These are phyloP conservation scores for Dissostichus mawsoni DNA, from an alignment of 2,113 vertebrate species.

Conservation along the genomic window DNA sequence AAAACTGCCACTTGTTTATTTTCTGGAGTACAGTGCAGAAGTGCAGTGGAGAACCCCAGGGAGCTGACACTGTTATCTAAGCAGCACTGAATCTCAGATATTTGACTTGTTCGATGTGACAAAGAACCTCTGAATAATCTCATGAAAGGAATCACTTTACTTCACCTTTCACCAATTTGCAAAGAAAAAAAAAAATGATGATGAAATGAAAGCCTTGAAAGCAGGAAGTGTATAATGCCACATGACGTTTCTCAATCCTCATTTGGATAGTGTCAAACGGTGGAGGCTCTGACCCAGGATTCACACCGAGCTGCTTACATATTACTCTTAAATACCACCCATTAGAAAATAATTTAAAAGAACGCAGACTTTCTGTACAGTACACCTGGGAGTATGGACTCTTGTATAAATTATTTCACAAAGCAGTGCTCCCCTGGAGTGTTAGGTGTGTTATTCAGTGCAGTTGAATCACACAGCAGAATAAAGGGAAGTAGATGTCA, in stretches of 20 bases:
- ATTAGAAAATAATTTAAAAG: background rate
- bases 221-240: background rate
- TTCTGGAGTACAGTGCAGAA: conserved; percentile 22
- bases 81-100: conserved; percentile 5
- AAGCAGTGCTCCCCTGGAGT: background rate
- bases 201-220: conserved; percentile 20
- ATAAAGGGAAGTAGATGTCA: background rate
- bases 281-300: background rate
- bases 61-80: conserved; percentile 11
- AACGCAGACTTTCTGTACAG: background rate
- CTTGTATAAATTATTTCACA: background rate
- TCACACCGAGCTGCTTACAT: background rate
- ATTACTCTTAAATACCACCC: background rate
- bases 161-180: too few relatives aligned
- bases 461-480: background rate
- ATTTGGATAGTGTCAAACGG: background rate
- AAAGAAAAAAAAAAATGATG: too few relatives aligned
- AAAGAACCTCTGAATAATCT: conserved; percentile 1
- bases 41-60: conserved; percentile 11
- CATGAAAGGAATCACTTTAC: background rate
- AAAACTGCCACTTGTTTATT: conserved; percentile 26
- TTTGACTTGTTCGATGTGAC: conserved; percentile 2
- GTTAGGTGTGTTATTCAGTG: conserved; percentile 1
- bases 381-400: background rate
- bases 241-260: conserved; percentile 5